Percentiles rank a stretch among this genome's conserved stretches.
These are phyloP conservation scores for Oithona nana DNA, from an alignment of 2,888 invertebrate genomes.

Conservation along the genomic window DNA sequence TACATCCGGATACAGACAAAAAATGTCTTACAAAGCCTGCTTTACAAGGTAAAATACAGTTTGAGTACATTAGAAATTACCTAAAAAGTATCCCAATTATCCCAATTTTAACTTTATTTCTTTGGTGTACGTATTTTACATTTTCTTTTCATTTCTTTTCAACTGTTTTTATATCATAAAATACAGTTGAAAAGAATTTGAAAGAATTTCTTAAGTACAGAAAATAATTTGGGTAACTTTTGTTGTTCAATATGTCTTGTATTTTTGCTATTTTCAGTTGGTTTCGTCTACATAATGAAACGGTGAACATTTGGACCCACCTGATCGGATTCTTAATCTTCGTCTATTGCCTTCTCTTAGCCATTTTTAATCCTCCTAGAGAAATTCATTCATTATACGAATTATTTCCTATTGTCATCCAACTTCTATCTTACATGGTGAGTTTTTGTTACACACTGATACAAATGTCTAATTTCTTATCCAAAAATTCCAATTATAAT, in stretches of 20 bases:
- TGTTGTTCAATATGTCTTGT: too few species aligned
- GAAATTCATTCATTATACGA: neutral
- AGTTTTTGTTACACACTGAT: too few species aligned
- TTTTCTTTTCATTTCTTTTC: too few species aligned
- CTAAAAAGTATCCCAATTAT: neutral
- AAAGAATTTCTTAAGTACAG: too few species aligned
- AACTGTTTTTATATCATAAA: too few species aligned
- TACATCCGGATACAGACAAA: slow-evolving; percentile 1
- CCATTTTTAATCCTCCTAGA: neutral
- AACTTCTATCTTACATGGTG: neutral
- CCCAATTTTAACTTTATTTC: too few species aligned
- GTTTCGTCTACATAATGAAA: slow-evolving; percentile 6
- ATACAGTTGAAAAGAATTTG: too few species aligned
- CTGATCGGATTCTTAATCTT: slow-evolving; percentile 6
- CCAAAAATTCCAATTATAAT: too few species aligned
- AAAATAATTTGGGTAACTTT: too few species aligned
- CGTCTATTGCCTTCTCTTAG: neutral
- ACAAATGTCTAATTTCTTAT: too few species aligned
- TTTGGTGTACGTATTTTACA: too few species aligned
- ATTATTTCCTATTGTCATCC: neutral
- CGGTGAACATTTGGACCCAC: slow-evolving; percentile 6
- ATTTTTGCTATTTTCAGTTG: neutral
- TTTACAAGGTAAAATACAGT: slow-evolving; percentile 4
- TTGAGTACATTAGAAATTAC: neutral
- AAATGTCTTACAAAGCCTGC: neutral